Conservation (phyloP, 2,888 invertebrate species). For the Malthinus seriepunctatus region DNA sequence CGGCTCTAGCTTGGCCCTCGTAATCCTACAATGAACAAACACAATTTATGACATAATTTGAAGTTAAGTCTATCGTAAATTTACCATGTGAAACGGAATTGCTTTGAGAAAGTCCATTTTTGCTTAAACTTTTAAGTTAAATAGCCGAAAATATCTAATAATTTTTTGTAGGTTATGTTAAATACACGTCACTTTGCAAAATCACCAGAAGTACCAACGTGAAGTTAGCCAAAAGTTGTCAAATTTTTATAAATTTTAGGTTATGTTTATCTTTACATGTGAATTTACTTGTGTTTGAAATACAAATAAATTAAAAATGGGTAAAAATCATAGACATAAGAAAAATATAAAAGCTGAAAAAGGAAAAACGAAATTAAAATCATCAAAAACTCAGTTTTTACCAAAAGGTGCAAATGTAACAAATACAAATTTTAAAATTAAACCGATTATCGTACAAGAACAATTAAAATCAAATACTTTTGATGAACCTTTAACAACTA, state of each 20-base stretch:
- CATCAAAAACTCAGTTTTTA: slow-evolving; percentile 65
- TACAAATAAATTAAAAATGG: slow-evolving; percentile 52
- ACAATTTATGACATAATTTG: slow-evolving; percentile 2
- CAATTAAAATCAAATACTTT: slow-evolving; percentile 65
- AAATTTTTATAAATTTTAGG: not conserved
- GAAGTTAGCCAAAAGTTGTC: not conserved
- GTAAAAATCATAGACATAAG: slow-evolving; percentile 61
- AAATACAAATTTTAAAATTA: slow-evolving; percentile 85
- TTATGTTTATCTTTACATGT: not conserved
- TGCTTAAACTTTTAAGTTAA: not conserved
- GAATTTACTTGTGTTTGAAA: not conserved
- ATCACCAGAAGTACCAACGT: not conserved
- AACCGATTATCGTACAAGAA: slow-evolving; percentile 81
- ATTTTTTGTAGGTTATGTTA: not conserved
- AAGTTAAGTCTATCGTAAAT: slow-evolving; percentile 2
- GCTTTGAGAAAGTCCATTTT: slow-evolving; percentile 38
- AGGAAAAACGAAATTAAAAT: slow-evolving; percentile 85
- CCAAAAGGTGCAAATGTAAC: slow-evolving; percentile 90
- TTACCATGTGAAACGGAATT: slow-evolving; percentile 55
- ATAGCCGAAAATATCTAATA: not conserved
- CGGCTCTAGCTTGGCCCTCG: slow-evolving; percentile 88
- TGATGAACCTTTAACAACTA: slow-evolving; percentile 64
- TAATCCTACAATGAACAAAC: slow-evolving; percentile 68
- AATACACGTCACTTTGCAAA: slow-evolving; percentile 15
- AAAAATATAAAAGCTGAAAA: slow-evolving; percentile 64